A percentile compares a stretch with the other conserved stretches of the same genome.
Evolutionary conservation across 2,797 vertebrate species (phyloP).

Genomic region (Myotis planiceps): DNA sequence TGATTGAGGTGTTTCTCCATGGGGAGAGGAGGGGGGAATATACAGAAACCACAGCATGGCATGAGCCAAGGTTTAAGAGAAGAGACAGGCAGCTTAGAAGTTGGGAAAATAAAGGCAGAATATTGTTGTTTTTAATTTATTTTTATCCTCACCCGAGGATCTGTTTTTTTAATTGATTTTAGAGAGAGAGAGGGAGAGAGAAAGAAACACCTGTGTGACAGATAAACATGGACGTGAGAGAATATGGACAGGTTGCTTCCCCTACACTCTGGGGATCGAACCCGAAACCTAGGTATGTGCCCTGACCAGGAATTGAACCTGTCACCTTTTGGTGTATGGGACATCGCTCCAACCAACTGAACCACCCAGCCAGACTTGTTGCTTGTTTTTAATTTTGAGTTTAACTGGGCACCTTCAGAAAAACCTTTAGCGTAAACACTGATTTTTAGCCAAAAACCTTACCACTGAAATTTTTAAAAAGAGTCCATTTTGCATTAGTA

Average conservation of each 20-base stretch:
- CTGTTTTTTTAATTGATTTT: background rate
- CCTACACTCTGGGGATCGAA: background rate
- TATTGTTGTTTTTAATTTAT: background rate
- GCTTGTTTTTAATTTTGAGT: conserved; percentile 6
- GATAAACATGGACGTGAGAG: background rate
- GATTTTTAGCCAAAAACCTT: conserved; percentile 45
- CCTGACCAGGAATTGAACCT: background rate
- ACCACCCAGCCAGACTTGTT: background rate
- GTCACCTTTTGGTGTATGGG: background rate
- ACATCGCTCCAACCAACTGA: background rate
- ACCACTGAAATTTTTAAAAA: background rate
- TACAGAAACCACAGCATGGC: background rate
- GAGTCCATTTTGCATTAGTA: background rate
- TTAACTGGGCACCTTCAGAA: conserved; percentile 5
- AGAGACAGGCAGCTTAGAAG: background rate
- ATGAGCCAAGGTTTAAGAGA: background rate
- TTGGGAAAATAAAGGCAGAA: background rate
- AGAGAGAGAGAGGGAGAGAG: background rate
- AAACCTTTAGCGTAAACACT: background rate
- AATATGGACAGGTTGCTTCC: background rate
- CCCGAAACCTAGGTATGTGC: background rate
- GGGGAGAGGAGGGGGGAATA: background rate
- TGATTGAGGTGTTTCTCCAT: background rate
- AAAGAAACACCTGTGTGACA: background rate
- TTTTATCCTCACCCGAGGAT: background rate